A percentile compares a stretch with the other conserved stretches of the same genome.
Evolutionary conservation across 2,113 vertebrate species (phyloP).

Genomic region (Crocuta crocuta): DNA sequence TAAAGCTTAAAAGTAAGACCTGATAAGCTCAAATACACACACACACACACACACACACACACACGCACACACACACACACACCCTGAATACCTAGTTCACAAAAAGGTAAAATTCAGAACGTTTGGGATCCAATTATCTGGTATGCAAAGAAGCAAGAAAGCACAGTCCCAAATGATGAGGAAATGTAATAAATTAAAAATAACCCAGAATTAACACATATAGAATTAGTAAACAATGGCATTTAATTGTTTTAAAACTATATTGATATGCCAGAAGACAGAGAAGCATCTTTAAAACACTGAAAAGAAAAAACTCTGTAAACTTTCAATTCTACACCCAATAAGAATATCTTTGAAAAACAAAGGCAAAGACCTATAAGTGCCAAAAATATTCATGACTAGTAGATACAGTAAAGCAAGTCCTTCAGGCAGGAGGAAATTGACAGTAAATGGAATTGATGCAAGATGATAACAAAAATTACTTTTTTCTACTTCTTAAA

Average conservation of each 20-base stretch:
- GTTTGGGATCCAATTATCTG: background rate
- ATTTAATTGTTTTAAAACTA: background rate
- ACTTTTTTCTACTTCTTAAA: background rate
- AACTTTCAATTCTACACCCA: constrained; percentile 11
- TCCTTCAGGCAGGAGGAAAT: background rate
- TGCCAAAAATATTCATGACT: constrained; percentile 6
- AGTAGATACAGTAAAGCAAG: background rate
- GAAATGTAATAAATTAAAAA: background rate
- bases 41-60: background rate
- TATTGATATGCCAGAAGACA: background rate
- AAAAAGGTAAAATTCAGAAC: background rate
- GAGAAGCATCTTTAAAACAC: background rate
- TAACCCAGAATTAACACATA: background rate
- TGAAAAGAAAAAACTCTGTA: constrained; percentile 12
- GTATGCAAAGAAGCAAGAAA: background rate
- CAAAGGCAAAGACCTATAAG: background rate
- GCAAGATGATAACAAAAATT: background rate
- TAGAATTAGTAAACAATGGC: background rate
- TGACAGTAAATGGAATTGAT: background rate
- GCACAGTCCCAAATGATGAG: background rate
- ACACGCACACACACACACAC: background rate
- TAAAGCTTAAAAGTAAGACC: background rate
- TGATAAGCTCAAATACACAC: background rate
- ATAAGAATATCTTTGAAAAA: background rate
- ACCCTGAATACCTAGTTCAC: background rate